Conservation (phyloP, 2,797 vertebrate species). For the Eulemur rubriventer region DNA sequence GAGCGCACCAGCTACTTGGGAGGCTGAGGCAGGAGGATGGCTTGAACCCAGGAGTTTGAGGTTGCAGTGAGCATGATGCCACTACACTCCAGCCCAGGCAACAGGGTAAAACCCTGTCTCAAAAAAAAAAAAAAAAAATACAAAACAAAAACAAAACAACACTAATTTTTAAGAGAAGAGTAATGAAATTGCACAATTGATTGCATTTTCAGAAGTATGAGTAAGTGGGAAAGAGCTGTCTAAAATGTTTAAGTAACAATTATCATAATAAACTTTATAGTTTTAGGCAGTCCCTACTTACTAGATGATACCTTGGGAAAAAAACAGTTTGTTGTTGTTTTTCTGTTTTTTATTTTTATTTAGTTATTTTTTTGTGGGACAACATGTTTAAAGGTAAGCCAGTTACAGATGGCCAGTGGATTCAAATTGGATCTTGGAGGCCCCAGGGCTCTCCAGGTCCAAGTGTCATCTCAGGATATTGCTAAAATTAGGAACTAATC, state of each 20-base stretch:
- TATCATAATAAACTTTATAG: constrained; percentile 22
- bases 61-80: background rate
- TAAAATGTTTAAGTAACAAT: constrained; percentile 23
- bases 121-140: background rate
- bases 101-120: background rate
- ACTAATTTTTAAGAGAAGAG: background rate
- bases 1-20: background rate
- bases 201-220: constrained; percentile 8
- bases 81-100: background rate
- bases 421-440: background rate
- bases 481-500: constrained; percentile 39
- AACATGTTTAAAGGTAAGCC: constrained; percentile 15
- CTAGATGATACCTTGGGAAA: background rate
- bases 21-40: background rate
- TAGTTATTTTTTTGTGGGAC: background rate
- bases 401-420: background rate
- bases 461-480: constrained; percentile 27
- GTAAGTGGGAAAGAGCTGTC: background rate
- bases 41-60: background rate
- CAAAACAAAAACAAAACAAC: too few species aligned
- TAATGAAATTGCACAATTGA: constrained; percentile 2
- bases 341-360: background rate
- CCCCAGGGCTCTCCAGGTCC: background rate
- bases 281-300: constrained; percentile 29
- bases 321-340: background rate